Conservation (phyloP, 92 coral and sea anemone genomes). For the Phymanthus crucifer region DNA sequence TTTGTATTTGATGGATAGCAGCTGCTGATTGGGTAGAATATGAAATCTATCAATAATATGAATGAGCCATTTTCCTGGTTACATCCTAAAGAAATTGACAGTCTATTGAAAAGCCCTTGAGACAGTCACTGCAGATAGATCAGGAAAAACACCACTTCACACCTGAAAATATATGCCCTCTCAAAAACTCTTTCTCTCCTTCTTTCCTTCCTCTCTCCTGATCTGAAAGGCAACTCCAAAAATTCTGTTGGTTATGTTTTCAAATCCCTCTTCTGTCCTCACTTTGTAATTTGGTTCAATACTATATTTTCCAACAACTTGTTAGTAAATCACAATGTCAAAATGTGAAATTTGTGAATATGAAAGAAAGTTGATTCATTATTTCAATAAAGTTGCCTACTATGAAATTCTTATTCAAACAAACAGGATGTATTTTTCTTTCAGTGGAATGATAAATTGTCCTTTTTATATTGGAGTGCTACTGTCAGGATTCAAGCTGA, state of each 20-base stretch:
- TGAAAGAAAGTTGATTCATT: too few relatives aligned
- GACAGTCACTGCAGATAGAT: background rate
- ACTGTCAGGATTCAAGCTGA: too few relatives aligned
- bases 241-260: background rate
- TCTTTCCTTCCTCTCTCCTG: background rate
- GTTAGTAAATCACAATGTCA: background rate
- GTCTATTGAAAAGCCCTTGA: background rate
- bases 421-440: too few relatives aligned
- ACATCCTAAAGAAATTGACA: background rate
- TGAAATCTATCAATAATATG: conserved; percentile 3
- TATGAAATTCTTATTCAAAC: too few relatives aligned
- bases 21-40: conserved; percentile 10
- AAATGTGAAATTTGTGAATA: too few relatives aligned
- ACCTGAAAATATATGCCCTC: background rate
- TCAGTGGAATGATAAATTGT: too few relatives aligned
- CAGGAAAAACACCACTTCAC: background rate
- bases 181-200: background rate
- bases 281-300: too few relatives aligned
- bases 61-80: conserved; percentile 4
- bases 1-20: background rate
- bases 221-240: background rate
- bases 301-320: background rate
- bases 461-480: too few relatives aligned
- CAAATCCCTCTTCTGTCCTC: too few relatives aligned
- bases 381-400: too few relatives aligned